These are phyloP conservation scores for Lasiurus borealis DNA, from an alignment of 2,113 vertebrate species.

Conservation along the genomic window DNA sequence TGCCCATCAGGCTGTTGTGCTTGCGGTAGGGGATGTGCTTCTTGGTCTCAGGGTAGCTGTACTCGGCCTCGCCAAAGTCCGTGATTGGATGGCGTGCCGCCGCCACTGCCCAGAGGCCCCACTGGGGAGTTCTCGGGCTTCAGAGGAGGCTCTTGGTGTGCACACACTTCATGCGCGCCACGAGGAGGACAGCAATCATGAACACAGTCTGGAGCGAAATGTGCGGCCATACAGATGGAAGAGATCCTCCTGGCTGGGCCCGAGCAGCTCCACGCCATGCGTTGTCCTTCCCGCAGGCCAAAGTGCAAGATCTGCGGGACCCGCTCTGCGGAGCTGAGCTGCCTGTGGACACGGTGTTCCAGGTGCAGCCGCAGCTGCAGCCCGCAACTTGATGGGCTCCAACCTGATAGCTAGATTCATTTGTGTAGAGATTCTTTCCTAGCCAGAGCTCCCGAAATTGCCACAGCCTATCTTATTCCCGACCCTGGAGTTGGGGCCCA, in stretches of 20 bases:
- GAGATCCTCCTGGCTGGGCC: conserved; percentile 97
- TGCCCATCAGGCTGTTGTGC: conserved; percentile 99
- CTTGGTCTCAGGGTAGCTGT: conserved; percentile 99
- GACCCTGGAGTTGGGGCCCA: conserved; percentile 97
- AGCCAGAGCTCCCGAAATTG: conserved; percentile 97
- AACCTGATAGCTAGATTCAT: conserved; percentile 89
- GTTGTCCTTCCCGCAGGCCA: conserved; percentile 95
- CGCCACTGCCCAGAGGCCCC: conserved; percentile 78
- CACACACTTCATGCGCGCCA: conserved; percentile 98
- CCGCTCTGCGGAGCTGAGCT: conserved; percentile 98
- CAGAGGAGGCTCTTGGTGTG: conserved; percentile 98
- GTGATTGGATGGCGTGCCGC: conserved; percentile 95
- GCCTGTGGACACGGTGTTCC: conserved; percentile 99
- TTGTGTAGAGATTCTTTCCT: conserved; percentile 90
- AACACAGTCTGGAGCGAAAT: conserved; percentile 98
- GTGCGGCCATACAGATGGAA: conserved; percentile 98
- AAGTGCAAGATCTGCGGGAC: background rate
- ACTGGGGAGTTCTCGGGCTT: conserved; percentile 99
- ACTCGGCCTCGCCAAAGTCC: conserved; percentile 98
- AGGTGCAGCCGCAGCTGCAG: conserved; percentile 83
- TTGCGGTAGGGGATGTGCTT: conserved; percentile 99
- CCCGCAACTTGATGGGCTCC: conserved; percentile 91
- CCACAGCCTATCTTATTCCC: conserved; percentile 95
- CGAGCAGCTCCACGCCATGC: conserved; percentile 98
- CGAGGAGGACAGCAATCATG: conserved; percentile 99